Evolutionary conservation across 2,113 vertebrate species (phyloP).

Genomic region (Pollimyrus isidori): DNA sequence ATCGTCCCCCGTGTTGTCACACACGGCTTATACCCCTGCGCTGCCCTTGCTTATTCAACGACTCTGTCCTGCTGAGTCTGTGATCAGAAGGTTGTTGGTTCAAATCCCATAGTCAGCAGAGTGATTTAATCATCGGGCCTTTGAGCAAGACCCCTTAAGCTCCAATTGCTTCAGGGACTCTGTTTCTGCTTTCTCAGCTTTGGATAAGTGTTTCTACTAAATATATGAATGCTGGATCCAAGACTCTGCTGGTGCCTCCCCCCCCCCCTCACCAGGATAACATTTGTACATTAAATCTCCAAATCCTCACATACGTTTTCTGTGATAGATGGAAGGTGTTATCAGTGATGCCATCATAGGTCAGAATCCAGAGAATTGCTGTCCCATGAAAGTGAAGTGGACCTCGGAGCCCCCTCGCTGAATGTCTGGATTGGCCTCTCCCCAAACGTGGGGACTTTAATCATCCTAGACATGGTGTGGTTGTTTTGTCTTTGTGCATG

Average conservation of each 20-base stretch:
- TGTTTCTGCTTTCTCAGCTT: neutral
- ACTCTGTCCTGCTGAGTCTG: neutral
- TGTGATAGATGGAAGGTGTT: neutral
- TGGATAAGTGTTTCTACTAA: neutral
- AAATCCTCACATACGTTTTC: neutral
- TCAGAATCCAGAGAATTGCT: neutral
- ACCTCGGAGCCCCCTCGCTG: no score
- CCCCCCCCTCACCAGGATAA: no score
- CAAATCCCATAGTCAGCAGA: neutral
- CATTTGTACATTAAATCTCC: neutral
- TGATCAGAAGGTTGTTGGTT: neutral
- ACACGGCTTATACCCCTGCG: neutral
- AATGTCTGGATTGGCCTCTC: neutral
- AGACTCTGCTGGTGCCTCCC: neutral
- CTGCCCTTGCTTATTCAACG: neutral
- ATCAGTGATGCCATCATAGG: neutral
- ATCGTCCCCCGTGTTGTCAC: neutral
- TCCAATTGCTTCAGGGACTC: neutral
- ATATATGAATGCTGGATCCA: neutral
- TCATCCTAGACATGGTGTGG: neutral
- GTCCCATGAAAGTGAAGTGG: neutral
- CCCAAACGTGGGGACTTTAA: neutral
- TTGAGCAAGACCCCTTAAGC: neutral
- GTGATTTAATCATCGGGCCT: neutral
- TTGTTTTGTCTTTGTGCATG: neutral